phyloP scores from a whole-genome alignment of 1,140 invertebrate species.

The Ephestia elutella region DNA sequence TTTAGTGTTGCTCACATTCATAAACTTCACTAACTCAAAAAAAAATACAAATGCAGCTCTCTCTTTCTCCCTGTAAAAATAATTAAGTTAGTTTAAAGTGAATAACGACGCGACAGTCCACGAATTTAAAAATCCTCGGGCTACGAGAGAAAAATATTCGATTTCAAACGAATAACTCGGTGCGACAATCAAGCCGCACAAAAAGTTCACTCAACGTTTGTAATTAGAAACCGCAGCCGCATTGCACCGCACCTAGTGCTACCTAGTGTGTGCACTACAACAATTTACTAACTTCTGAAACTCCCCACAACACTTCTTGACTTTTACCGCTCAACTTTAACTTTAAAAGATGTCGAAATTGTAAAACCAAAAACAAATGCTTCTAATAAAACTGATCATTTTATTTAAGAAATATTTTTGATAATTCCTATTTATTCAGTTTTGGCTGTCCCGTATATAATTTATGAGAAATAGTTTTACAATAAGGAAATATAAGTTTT shows the following conservation, averaged over 20 bases:
- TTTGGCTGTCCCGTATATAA: too few relatives aligned
- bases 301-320: not conserved
- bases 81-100: not conserved
- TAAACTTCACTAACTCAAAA: too few relatives aligned
- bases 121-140: conserved; percentile 35
- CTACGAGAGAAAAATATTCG: conserved; percentile 39
- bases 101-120: conserved; percentile 12
- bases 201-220: conserved; percentile 62
- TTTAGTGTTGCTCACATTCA: too few relatives aligned
- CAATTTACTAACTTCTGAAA: conserved; percentile 17
- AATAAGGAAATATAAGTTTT: too few relatives aligned
- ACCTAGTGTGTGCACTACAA: conserved; percentile 23
- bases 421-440: too few relatives aligned
- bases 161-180: conserved; percentile 59
- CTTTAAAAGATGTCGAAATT: not conserved
- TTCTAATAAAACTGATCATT: too few relatives aligned
- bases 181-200: conserved; percentile 59
- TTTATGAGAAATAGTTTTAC: too few relatives aligned
- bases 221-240: conserved; percentile 50
- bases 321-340: not conserved
- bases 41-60: not conserved
- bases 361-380: not conserved
- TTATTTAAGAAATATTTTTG: too few relatives aligned
- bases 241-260: conserved; percentile 9
- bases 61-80: not conserved